Evolutionary conservation across 2,113 vertebrate genomes (phyloP).

Genomic region (Rhinopomastus cyanomelas): DNA sequence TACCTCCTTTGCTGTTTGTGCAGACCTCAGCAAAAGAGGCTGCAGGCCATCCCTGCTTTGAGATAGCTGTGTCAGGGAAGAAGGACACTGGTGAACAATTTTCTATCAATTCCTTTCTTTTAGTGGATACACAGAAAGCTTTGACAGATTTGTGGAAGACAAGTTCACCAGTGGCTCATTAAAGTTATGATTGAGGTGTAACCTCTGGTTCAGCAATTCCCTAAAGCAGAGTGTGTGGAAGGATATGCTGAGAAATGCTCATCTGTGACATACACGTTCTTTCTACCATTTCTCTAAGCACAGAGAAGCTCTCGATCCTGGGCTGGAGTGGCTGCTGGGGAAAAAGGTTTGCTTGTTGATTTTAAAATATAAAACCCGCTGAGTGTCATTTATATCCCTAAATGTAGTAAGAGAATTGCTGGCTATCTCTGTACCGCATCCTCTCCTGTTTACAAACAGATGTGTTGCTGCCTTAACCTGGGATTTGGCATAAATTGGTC

Average conservation of each 20-base stretch:
- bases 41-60: neutral
- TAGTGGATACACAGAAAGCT: neutral
- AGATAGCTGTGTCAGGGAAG: neutral
- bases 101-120: neutral
- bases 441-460: slow-evolving; percentile 29
- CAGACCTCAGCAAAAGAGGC: neutral
- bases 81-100: neutral
- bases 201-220: slow-evolving; percentile 10
- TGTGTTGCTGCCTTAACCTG: neutral
- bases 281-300: neutral
- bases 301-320: neutral
- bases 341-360: neutral
- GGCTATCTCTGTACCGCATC: neutral
- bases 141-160: neutral
- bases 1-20: neutral
- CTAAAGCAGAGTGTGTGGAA: neutral
- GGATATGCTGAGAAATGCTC: slow-evolving; percentile 2
- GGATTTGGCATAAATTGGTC: slow-evolving; percentile 16
- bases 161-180: neutral
- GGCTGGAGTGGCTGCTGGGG: neutral
- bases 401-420: neutral
- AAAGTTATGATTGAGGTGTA: neutral
- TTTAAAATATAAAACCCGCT: neutral
- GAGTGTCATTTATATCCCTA: neutral
- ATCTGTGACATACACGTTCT: neutral